phyloP scores from a whole-genome alignment of 2,888 invertebrate genomes.

The Stenchaetothrips biformis region DNA sequence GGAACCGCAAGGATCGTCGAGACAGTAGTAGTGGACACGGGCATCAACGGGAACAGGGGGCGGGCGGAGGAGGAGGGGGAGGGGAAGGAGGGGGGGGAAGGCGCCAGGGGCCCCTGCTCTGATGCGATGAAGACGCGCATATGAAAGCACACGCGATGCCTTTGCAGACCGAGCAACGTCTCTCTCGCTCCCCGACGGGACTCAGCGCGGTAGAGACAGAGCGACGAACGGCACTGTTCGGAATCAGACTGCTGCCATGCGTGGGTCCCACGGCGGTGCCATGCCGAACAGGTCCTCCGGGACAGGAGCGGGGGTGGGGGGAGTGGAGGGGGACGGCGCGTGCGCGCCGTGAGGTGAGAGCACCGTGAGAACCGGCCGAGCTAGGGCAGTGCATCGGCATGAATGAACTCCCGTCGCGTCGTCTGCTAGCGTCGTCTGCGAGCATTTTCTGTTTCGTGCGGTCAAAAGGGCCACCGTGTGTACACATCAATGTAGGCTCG shows the following conservation, averaged over 20 bases:
- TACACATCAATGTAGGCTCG: no score
- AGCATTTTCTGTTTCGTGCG: no score
- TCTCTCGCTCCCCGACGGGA: no score
- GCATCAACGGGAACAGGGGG: background rate
- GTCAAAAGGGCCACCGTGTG: no score
- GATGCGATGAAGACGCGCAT: slow-evolving; percentile 4
- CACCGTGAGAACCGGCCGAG: slow-evolving; percentile 1
- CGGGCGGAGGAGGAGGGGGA: background rate
- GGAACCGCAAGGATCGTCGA: background rate
- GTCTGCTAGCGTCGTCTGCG: background rate
- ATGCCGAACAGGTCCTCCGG: background rate
- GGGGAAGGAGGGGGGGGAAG: background rate
- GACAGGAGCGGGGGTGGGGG: background rate
- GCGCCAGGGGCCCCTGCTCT: background rate
- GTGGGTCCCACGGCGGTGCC: slow-evolving; percentile 15
- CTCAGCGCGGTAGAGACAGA: no score
- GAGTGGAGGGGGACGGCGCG: background rate
- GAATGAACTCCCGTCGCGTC: background rate
- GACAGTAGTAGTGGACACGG: background rate
- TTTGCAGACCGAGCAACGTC: no score
- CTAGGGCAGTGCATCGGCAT: background rate
- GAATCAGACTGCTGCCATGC: background rate
- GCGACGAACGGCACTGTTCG: background rate
- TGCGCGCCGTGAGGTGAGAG: background rate
- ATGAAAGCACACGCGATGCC: background rate